Evolutionary conservation across 2,797 vertebrate genomes (phyloP), one percentile per base, ranked within the genome.

Genomic region (Psittacula derbiana): DNA sequence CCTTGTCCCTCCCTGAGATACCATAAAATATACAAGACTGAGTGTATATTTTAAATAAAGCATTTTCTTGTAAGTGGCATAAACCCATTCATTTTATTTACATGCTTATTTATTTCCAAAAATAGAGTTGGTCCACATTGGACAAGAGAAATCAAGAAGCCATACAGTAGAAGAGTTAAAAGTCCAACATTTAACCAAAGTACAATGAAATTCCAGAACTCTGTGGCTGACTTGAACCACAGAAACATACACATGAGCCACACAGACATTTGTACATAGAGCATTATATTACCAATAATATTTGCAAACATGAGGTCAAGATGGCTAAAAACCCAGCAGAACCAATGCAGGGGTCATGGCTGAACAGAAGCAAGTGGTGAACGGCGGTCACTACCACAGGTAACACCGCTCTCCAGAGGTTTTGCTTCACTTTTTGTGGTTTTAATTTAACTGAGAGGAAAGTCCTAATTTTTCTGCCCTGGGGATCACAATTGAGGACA

Each of bases 31-130:
- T 94, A 96, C 96, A 96, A 94, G 85, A 74, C 84, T 96, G 88
- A 92, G 69, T 25, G 71, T 78, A 82, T 66, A 75, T 91, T 96
- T 91, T 96, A 97, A 92, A 97, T 83, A 87, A 97, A 95, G 94
- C 96, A 96, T 97, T 97, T 98, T 97, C 95, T 97, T 95, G 36
- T 95, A 94, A 94, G 95, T 97, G 92, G 97, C 95, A 97, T 97
- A 98, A 97, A 96, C 87, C 97, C 90, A 97, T 95, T 93, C 47
- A 70, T 95, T 96, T 97, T 96, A 97, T 97, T 96, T 96, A 95
- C 95, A 96, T 97, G 90, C 91, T 95, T 91, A 95, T 98, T 96
- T 94, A 97, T 98, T 97, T 97, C 95, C 94, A 96, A 86, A 98
- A 97, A 97, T 96, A 96, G 95, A 95, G 73, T 65, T 97, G 95